Evolutionary conservation across 2,797 vertebrate species (phyloP), one percentile per base, ranked within the genome.

Genomic region (Psittacula echo): DNA sequence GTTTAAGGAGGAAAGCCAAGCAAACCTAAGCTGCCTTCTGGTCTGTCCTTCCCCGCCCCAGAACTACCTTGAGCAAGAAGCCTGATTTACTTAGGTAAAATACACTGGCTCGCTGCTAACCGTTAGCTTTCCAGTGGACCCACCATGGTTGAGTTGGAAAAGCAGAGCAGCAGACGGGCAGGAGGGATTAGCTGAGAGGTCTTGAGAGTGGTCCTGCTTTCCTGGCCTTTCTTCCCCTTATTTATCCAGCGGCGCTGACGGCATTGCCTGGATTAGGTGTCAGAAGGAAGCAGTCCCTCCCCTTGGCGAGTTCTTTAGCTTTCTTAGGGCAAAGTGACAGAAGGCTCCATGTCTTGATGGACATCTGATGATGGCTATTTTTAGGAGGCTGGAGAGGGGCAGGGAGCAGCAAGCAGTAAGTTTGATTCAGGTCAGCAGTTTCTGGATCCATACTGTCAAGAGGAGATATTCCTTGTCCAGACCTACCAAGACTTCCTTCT

Each of bases 281-380:
- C 98, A 97, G 95, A 95, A 89, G 94, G 90, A 96, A 94, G 90
- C 39, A 24, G 94, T 97, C 97, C 97, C 98, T 89, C 98, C 98
- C 95, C 94, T 89, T 65, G 95, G 97, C 92, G 98, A 98, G 98
- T 98, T 99, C 98, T 99, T 98, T 99, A 99, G 97, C 99, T 99
- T 99, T 99, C 99, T 99, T 99, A 99, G 99, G 99, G 99, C 99
- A 99, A 98, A 97, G 98, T 97, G 98, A 98, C 97, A 98, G 98
- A 97, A 97, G 97, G 97, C 98, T 98, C 98, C 95, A 45, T 92
- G 95, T 97, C 94, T 96, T 95, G 95, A 96, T 95, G 34, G 96
- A 94, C 95, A 73, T 95, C 95, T 96, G 93, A 80, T n/a, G 72
- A 50, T 87, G 79, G 97, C 96, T 99, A 99, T 99, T 99, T 99